Conservation (phyloP, 2,888 invertebrate genomes). For the Gisinianus flammeolus region DNA sequence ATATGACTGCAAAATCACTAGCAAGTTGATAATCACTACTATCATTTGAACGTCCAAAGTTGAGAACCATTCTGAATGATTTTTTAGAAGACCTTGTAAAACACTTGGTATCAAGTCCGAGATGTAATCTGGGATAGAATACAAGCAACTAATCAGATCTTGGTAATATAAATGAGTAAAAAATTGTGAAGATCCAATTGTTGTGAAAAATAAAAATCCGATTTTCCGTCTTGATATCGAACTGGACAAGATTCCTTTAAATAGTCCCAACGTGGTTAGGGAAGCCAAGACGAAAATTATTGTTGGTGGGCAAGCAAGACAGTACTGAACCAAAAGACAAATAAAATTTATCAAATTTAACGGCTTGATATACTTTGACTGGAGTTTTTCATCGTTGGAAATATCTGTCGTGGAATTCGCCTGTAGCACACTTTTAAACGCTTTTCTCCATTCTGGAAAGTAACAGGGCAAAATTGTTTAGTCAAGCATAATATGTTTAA, state of each 20-base stretch:
- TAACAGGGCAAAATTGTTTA: slow-evolving; percentile 9
- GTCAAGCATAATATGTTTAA: too few relatives aligned
- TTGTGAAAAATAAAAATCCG: not conserved
- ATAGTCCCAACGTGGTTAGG: not conserved
- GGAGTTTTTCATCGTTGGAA: not conserved
- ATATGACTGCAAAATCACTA: slow-evolving; percentile 1
- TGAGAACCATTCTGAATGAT: not conserved
- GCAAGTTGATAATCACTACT: not conserved
- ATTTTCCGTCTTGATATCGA: not conserved
- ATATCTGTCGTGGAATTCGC: slow-evolving; percentile 40
- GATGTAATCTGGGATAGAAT: not conserved
- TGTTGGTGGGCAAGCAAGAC: not conserved
- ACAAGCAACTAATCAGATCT: not conserved
- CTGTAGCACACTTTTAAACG: slow-evolving; percentile 48
- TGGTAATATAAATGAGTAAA: not conserved
- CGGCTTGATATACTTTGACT: slow-evolving; percentile 8
- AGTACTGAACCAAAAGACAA: not conserved
- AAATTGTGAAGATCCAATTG: not conserved
- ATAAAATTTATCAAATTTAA: not conserved
- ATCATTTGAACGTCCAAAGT: slow-evolving; percentile 12
- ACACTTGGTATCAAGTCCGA: not conserved
- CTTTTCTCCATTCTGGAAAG: slow-evolving; percentile 53
- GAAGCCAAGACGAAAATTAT: not conserved
- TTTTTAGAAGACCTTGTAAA: not conserved
- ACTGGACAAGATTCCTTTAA: not conserved